Conservation (phyloP, 2,113 vertebrate genomes). For the Amblyopsis rosae region DNA sequence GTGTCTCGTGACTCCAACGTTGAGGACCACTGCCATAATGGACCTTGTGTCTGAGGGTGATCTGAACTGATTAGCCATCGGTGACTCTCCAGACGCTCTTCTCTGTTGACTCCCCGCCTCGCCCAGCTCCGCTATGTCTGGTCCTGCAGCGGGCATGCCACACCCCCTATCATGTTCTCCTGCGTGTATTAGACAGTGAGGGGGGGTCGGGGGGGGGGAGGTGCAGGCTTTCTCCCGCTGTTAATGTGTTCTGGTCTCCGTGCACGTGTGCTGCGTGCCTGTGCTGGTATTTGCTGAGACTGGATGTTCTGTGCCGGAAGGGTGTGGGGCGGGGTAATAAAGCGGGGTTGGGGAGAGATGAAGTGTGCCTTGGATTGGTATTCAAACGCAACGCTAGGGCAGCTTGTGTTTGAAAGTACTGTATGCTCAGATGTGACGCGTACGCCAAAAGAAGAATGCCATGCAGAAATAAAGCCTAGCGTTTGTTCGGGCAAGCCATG, state of each 20-base stretch:
- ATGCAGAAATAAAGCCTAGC: too few species aligned
- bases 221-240: not conserved
- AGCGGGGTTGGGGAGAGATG: too few species aligned
- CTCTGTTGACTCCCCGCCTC: conserved; percentile 8
- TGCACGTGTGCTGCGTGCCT: not conserved
- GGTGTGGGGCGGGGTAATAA: too few species aligned
- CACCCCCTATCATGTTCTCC: conserved; percentile 37
- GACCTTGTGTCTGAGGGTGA: too few species aligned
- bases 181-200: conserved; percentile 9
- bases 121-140: conserved; percentile 46
- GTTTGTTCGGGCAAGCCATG: too few species aligned
- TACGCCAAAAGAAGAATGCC: too few species aligned
- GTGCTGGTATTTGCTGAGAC: conserved; percentile 25
- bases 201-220: not conserved
- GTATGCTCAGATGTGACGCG: too few species aligned
- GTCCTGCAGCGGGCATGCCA: conserved; percentile 45
- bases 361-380: too few species aligned
- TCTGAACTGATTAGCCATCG: too few species aligned
- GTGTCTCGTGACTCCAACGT: too few species aligned
- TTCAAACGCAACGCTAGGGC: too few species aligned
- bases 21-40: not conserved
- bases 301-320: conserved; percentile 24
- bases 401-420: too few species aligned
- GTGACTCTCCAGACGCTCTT: not conserved
- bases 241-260: not conserved